Conservation (phyloP, 2,113 vertebrate genomes). For the Colaptes auratus region DNA sequence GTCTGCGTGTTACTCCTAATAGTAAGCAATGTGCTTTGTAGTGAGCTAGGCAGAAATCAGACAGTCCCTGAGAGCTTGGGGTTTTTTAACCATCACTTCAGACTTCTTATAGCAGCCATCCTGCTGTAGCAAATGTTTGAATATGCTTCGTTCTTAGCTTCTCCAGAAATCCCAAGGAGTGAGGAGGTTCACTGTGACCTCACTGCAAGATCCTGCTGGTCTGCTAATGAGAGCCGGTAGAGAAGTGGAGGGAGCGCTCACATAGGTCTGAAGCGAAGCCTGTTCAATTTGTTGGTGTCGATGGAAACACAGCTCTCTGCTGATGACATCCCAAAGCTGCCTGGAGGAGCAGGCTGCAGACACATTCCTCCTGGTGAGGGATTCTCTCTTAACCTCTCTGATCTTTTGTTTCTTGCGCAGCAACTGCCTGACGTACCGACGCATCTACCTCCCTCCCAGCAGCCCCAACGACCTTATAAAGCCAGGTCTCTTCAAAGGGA, state of each 20-base stretch:
- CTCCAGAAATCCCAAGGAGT: not conserved
- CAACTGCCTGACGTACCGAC: conserved; percentile 97
- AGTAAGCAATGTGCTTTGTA: not conserved
- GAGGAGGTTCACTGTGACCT: not conserved
- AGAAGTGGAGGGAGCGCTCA: not conserved
- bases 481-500: conserved; percentile 97
- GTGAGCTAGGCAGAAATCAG: not conserved
- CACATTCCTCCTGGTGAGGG: rapidly evolving
- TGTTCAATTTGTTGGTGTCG: not conserved
- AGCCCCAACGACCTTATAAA: conserved; percentile 85
- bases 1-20: not conserved
- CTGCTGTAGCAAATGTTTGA: not conserved
- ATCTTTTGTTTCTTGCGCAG: conserved; percentile 68
- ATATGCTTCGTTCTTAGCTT: not conserved
- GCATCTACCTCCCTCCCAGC: conserved; percentile 93
- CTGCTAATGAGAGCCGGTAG: not conserved
- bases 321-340: not conserved
- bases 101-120: not conserved
- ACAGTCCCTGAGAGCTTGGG: not conserved
- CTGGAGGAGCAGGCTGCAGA: not conserved
- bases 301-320: not conserved
- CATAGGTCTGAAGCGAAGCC: not conserved
- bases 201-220: not conserved
- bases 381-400: not conserved
- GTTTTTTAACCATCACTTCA: not conserved